Evolutionary conservation across 2,888 invertebrate species (phyloP).

Genomic region (Conomelus anceps): DNA sequence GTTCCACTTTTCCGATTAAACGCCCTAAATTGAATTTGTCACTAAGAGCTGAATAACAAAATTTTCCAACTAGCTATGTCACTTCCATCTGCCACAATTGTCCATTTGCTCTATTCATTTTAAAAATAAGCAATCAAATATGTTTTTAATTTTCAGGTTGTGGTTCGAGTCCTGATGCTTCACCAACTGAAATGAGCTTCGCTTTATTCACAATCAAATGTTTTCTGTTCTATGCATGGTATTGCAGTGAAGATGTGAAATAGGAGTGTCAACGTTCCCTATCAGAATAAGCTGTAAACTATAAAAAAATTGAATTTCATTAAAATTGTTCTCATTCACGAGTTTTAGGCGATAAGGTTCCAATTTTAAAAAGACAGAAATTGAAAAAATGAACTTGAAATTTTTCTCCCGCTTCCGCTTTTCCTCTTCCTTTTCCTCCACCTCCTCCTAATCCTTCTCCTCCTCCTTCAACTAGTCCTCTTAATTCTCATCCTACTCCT

Average conservation of each 20-base stretch:
- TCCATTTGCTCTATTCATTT: too few relatives aligned
- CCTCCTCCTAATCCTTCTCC: too few relatives aligned
- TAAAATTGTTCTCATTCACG: not conserved
- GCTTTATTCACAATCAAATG: not conserved
- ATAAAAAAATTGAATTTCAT: not conserved
- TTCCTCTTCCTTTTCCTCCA: too few relatives aligned
- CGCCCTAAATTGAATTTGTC: not conserved
- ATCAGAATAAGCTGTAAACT: not conserved
- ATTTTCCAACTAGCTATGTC: not conserved
- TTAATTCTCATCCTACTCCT: too few relatives aligned
- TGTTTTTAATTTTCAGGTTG: not conserved
- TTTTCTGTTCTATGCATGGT: not conserved
- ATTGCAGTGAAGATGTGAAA: not conserved
- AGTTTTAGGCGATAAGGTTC: too few relatives aligned
- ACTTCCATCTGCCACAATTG: too few relatives aligned
- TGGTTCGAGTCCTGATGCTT: not conserved
- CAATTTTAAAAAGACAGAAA: too few relatives aligned
- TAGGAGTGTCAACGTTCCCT: not conserved
- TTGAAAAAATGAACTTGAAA: too few relatives aligned
- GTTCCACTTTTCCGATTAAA: not conserved
- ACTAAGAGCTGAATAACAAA: not conserved
- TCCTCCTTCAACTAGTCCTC: too few relatives aligned
- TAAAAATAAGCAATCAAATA: not conserved
- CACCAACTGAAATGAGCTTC: not conserved
- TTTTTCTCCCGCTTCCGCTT: too few relatives aligned